Conservation (phyloP, 2,113 vertebrate genomes). For the Syrrhaptes paradoxus region DNA sequence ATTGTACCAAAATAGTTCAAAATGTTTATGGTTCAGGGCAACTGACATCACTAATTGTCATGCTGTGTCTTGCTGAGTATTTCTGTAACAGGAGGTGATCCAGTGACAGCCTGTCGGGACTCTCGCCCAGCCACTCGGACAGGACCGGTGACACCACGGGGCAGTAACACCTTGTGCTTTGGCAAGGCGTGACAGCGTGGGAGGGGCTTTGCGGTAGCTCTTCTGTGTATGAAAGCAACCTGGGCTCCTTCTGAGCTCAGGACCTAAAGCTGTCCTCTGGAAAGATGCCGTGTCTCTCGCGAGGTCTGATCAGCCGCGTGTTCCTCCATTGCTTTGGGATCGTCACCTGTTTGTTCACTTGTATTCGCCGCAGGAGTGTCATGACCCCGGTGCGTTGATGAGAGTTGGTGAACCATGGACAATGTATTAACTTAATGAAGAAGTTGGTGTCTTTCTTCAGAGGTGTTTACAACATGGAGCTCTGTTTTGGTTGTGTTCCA, state of each 20-base stretch:
- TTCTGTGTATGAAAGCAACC: not conserved
- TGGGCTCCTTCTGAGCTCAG: not conserved
- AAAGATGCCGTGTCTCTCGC: not conserved
- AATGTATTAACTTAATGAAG: not conserved
- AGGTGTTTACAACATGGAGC: not conserved
- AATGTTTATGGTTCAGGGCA: slow-evolving; percentile 43
- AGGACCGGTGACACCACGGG: not conserved
- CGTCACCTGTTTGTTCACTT: fast-evolving
- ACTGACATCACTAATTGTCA: not conserved
- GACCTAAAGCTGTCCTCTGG: not conserved
- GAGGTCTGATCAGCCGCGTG: fast-evolving
- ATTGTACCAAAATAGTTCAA: slow-evolving; percentile 59
- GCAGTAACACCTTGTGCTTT: not conserved
- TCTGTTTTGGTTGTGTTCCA: not conserved
- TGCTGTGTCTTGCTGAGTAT: not conserved
- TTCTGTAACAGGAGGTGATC: not conserved
- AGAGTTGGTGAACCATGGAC: not conserved
- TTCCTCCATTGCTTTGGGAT: not conserved
- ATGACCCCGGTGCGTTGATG: not conserved
- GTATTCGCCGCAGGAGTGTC: not conserved
- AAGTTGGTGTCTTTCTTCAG: not conserved
- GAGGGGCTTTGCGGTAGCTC: not conserved
- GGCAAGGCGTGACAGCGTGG: not conserved
- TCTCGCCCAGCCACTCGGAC: not conserved
- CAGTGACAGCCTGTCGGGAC: not conserved